These are phyloP conservation scores for Drosophila meridionalis DNA, from an alignment of 2,888 invertebrate species.

Conservation along the genomic window DNA sequence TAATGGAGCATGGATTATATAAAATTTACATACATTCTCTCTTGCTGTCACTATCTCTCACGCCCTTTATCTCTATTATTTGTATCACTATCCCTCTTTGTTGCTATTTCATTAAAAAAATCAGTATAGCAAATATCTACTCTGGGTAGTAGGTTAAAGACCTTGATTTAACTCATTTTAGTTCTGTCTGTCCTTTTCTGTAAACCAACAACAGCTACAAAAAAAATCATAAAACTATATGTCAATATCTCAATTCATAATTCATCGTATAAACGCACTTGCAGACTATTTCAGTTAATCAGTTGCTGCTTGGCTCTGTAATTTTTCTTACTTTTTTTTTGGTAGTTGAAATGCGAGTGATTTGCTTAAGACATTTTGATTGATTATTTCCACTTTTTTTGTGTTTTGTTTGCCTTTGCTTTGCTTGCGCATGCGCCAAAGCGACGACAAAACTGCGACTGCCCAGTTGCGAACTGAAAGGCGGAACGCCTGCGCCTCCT, in stretches of 20 bases:
- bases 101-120: too few relatives aligned
- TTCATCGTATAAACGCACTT: conserved; percentile 30
- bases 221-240: not conserved
- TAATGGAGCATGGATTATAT: too few relatives aligned
- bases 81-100: too few relatives aligned
- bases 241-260: not conserved
- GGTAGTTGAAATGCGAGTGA: conserved; percentile 76
- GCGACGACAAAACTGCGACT: conserved; percentile 63
- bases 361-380: conserved; percentile 81
- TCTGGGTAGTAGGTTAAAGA: too few relatives aligned
- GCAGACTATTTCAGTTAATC: conserved; percentile 28
- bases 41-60: too few relatives aligned
- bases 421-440: conserved; percentile 57
- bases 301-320: conserved; percentile 47
- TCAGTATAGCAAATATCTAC: too few relatives aligned
- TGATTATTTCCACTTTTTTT: conserved; percentile 67
- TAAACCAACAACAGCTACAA: too few relatives aligned
- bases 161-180: too few relatives aligned
- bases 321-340: conserved; percentile 40
- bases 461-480: conserved; percentile 5
- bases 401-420: not conserved
- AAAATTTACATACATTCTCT: too few relatives aligned
- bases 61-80: too few relatives aligned
- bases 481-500: conserved; percentile 2
- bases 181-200: too few relatives aligned